phyloP scores from a whole-genome alignment of 2,888 invertebrate genomes.

The Lasiommata megera region DNA sequence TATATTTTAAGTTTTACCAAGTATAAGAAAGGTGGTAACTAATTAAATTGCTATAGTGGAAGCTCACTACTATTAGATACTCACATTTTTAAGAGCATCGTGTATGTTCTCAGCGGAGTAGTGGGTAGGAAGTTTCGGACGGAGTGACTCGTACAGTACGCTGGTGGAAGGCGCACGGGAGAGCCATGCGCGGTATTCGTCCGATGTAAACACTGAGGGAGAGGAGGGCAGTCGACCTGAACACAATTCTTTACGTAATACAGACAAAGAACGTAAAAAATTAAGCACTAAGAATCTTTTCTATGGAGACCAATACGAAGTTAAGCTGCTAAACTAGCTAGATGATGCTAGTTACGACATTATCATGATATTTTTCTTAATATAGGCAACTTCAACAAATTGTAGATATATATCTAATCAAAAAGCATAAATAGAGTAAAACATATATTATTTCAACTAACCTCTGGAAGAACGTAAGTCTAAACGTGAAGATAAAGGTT shows the following conservation, averaged over 20 bases:
- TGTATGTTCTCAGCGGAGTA: conserved; percentile 96
- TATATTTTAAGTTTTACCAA: too few relatives aligned
- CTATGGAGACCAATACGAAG: too few relatives aligned
- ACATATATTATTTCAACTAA: too few relatives aligned
- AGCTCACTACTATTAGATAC: conserved; percentile 33
- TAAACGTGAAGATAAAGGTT: conserved; percentile 70
- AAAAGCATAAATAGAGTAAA: not conserved
- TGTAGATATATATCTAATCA: too few relatives aligned
- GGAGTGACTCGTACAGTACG: conserved; percentile 94
- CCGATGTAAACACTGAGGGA: conserved; percentile 90
- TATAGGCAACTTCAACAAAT: too few relatives aligned
- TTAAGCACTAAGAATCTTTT: too few relatives aligned
- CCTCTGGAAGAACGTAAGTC: conserved; percentile 79
- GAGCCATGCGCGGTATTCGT: conserved; percentile 96
- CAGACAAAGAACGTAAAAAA: too few relatives aligned
- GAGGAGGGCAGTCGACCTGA: conserved; percentile 71
- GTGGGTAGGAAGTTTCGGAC: conserved; percentile 87
- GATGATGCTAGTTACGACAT: too few relatives aligned
- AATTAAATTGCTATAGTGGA: too few relatives aligned
- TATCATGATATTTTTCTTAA: too few relatives aligned
- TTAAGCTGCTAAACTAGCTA: too few relatives aligned
- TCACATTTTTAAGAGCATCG: conserved; percentile 91
- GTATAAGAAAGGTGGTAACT: too few relatives aligned
- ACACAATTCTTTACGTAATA: conserved; percentile 8
- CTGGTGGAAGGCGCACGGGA: conserved; percentile 94